These are phyloP conservation scores for Pomacea canaliculata DNA, from an alignment of 2,888 invertebrate species.

Conservation along the genomic window DNA sequence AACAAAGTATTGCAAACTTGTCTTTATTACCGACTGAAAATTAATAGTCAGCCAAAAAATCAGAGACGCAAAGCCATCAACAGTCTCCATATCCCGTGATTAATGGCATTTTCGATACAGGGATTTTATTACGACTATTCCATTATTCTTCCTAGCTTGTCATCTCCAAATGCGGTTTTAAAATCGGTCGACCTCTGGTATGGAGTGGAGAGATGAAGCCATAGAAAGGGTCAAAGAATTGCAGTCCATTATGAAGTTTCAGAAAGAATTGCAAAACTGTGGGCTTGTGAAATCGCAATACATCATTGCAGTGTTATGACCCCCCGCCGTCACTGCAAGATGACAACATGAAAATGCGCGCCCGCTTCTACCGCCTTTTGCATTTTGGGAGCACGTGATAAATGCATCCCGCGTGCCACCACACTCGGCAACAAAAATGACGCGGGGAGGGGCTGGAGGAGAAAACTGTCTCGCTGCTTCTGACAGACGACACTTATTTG, in stretches of 20 bases:
- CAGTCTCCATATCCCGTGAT: no score
- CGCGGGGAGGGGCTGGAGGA: not conserved
- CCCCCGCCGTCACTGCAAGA: constrained; percentile 14
- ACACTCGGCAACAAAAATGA: not conserved
- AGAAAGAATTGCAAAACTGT: constrained; percentile 7
- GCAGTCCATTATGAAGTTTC: constrained; percentile 23
- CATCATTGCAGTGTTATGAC: constrained; percentile 15
- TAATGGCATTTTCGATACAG: no score
- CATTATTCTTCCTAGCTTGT: constrained; percentile 12
- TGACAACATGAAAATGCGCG: constrained; percentile 27
- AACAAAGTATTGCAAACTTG: no score
- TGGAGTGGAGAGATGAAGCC: constrained; percentile 9
- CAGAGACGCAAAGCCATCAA: no score
- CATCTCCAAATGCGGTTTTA: constrained; percentile 26
- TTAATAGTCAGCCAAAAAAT: no score
- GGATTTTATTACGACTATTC: no score
- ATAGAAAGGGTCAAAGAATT: constrained; percentile 9
- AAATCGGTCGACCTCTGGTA: constrained; percentile 14
- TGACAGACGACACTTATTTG: constrained; percentile 11
- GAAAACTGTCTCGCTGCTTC: constrained; percentile 17
- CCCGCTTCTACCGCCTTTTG: constrained; percentile 7
- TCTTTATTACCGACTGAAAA: no score
- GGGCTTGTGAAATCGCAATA: constrained; percentile 11
- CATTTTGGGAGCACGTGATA: constrained; percentile 10
- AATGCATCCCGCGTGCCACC: constrained; percentile 9